phyloP scores from a whole-genome alignment of 2,113 vertebrate species.

The Plotosus lineatus region DNA sequence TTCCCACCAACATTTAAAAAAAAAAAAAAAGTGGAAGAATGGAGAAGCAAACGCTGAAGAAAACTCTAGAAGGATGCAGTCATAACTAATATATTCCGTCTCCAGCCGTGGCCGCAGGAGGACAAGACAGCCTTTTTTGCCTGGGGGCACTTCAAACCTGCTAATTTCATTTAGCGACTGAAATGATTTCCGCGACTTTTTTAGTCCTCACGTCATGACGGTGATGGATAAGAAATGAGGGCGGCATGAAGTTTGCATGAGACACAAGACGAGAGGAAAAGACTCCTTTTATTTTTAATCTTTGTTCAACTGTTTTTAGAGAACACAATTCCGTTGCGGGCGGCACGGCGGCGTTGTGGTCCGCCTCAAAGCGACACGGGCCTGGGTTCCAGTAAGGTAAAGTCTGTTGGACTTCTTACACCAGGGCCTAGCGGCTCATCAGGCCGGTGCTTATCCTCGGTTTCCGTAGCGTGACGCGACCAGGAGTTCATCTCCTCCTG shows the following conservation, averaged over 20 bases:
- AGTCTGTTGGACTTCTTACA: too few relatives aligned
- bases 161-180: conserved; percentile 80
- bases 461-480: too few relatives aligned
- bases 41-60: conserved; percentile 47
- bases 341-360: too few relatives aligned
- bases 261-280: background rate
- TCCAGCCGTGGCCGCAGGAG: conserved; percentile 81
- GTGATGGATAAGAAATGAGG: conserved; percentile 27
- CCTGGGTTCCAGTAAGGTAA: too few relatives aligned
- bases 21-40: conserved; percentile 14
- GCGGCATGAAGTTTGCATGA: conserved; percentile 28
- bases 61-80: conserved; percentile 63
- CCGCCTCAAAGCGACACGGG: too few relatives aligned
- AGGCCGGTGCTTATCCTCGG: too few relatives aligned
- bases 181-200: conserved; percentile 66
- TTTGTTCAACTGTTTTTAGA: background rate
- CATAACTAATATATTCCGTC: conserved; percentile 70
- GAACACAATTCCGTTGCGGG: background rate
- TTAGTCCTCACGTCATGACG: background rate
- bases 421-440: too few relatives aligned
- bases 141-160: conserved; percentile 76
- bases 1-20: background rate
- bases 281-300: background rate
- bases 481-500: too few relatives aligned
- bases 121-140: conserved; percentile 76